Conservation (phyloP, 2,113 vertebrate genomes). For the Fulica atra region DNA sequence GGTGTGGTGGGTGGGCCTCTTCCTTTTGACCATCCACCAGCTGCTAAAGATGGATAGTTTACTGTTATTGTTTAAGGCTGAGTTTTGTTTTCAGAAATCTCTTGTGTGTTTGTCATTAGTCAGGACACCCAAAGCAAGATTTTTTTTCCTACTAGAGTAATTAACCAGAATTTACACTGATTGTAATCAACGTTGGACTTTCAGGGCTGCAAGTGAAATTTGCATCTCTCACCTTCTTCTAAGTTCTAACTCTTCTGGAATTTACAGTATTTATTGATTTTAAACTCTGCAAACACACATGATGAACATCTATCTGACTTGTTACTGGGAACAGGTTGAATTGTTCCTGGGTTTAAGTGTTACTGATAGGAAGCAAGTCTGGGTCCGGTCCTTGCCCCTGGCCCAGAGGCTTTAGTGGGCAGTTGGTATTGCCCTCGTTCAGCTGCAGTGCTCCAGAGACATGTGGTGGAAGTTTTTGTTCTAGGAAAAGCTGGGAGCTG, state of each 20-base stretch:
- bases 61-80: background rate
- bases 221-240: background rate
- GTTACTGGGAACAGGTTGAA: background rate
- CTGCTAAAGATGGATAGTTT: background rate
- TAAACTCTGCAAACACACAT: background rate
- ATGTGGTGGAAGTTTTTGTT: background rate
- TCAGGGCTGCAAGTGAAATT: background rate
- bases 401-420: background rate
- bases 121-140: background rate
- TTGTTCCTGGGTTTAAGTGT: background rate
- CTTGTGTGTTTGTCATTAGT: background rate
- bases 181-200: background rate
- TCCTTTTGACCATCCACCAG: background rate
- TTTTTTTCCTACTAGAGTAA: background rate
- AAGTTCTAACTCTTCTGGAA: background rate
- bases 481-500: background rate
- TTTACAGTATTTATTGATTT: background rate
- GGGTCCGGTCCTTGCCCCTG: background rate
- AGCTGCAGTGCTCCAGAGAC: fast-evolving
- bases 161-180: background rate
- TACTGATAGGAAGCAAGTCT: fast-evolving
- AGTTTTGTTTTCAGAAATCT: background rate
- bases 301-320: background rate
- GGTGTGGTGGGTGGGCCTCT: background rate
- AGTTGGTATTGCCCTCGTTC: background rate